Conservation (phyloP, 2,797 vertebrate genomes). For the Poecilia gillii region DNA sequence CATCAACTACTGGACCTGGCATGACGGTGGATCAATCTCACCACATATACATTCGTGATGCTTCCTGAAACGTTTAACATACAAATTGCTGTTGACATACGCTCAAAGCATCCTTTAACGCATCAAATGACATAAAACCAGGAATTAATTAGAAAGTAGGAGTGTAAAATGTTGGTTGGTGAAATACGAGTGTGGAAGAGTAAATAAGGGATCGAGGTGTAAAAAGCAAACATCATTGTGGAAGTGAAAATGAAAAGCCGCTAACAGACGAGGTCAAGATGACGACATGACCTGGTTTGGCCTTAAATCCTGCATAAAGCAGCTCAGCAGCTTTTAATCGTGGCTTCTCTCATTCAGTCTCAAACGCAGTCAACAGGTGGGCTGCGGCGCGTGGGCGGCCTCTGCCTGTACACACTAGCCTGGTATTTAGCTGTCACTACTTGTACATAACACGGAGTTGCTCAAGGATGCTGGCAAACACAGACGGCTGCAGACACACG, state of each 20-base stretch:
- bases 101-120: neutral
- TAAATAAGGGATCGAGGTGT: conserved; percentile 4
- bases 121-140: neutral
- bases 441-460: conserved; percentile 36
- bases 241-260: conserved; percentile 15
- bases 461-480: conserved; percentile 39
- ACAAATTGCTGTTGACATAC: neutral
- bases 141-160: neutral
- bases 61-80: neutral
- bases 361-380: conserved; percentile 54
- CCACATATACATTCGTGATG: neutral
- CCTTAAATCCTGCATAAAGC: conserved; percentile 57
- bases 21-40: neutral
- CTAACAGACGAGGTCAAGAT: conserved; percentile 32
- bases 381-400: conserved; percentile 42
- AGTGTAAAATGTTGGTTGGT: neutral
- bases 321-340: conserved; percentile 70
- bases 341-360: conserved; percentile 16
- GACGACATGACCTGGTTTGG: conserved; percentile 16
- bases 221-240: conserved; percentile 8
- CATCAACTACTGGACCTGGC: neutral
- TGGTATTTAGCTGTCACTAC: conserved; percentile 59
- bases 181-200: neutral
- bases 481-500: conserved; percentile 5
- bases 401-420: conserved; percentile 38